A percentile compares a stretch with the other conserved stretches of the same genome.
These are phyloP conservation scores for Stegodyphus mimosarum DNA, from an alignment of 1,140 invertebrate genomes.

Conservation along the genomic window DNA sequence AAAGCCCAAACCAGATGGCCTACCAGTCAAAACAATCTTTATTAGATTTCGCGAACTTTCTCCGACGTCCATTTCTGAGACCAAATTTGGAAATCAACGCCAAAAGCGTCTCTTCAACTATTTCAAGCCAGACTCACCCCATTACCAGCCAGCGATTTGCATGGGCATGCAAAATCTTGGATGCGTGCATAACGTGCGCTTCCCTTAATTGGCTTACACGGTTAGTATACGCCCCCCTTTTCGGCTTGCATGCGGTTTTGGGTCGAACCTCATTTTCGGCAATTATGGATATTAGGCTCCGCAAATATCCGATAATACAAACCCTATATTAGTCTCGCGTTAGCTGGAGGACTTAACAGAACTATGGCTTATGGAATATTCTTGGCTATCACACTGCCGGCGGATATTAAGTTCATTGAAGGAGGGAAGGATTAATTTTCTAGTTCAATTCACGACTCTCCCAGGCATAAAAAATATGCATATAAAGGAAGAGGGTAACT, in stretches of 20 bases:
- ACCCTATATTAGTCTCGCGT: too few species aligned
- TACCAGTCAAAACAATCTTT: not conserved
- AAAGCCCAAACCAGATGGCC: too few species aligned
- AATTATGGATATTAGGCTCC: conserved; percentile 51
- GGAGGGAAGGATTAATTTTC: conserved; percentile 37
- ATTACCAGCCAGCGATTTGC: conserved; percentile 23
- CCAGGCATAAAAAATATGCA: conserved; percentile 37
- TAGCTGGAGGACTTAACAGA: too few species aligned
- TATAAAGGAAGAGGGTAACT: not conserved
- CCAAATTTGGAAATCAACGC: not conserved
- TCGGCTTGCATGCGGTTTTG: not conserved
- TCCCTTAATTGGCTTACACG: not conserved
- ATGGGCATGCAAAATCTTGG: not conserved
- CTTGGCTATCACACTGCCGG: too few species aligned
- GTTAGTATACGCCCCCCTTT: not conserved
- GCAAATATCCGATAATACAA: conserved; percentile 40
- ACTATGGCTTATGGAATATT: too few species aligned
- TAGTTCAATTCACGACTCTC: conserved; percentile 2
- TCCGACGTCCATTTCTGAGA: not conserved
- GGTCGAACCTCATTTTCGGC: conserved; percentile 48
- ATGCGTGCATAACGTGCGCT: too few species aligned
- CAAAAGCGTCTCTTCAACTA: not conserved
- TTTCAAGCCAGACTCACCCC: not conserved
- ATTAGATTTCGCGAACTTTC: conserved; percentile 1
- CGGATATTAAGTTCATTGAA: conserved; percentile 13